phyloP scores from a whole-genome alignment of 2,113 vertebrate species.

The Limanda limanda region DNA sequence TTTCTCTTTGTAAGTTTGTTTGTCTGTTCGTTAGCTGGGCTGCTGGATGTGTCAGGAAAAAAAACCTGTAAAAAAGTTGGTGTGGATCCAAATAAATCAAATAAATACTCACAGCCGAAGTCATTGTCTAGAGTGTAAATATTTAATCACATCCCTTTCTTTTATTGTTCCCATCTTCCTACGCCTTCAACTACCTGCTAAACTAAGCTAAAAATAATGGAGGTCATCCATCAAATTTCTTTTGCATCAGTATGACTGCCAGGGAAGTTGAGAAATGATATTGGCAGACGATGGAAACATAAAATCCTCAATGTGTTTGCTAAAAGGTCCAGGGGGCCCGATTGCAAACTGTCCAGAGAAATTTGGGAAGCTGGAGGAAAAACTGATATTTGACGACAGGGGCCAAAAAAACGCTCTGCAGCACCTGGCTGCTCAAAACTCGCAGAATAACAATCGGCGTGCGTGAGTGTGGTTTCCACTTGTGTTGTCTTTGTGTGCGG shows the following conservation, averaged over 20 bases:
- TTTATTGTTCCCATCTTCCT: slow-evolving; percentile 24
- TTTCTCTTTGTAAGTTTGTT: no score
- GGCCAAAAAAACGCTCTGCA: slow-evolving; percentile 50
- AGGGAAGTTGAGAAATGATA: slow-evolving; percentile 64
- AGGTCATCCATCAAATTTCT: slow-evolving; percentile 52
- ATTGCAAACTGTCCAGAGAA: slow-evolving; percentile 59
- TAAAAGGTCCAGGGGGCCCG: slow-evolving; percentile 67
- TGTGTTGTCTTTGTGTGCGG: slow-evolving; percentile 9
- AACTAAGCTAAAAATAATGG: slow-evolving; percentile 42
- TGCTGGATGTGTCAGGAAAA: no score
- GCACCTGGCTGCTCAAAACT: slow-evolving; percentile 58
- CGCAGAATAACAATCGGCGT: slow-evolving; percentile 38
- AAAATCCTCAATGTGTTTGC: slow-evolving; percentile 63
- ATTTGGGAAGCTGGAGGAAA: slow-evolving; percentile 53
- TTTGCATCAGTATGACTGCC: slow-evolving; percentile 41
- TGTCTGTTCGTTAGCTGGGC: no score
- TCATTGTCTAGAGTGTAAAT: slow-evolving; percentile 1
- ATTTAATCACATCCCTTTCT: slow-evolving; percentile 2
- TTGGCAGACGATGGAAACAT: slow-evolving; percentile 62
- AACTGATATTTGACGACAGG: slow-evolving; percentile 34
- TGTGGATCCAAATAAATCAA: no score
- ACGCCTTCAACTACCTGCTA: slow-evolving; percentile 42
- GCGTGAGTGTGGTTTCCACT: slow-evolving; percentile 7
- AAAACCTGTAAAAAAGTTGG: no score
- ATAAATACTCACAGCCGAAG: slow-evolving; percentile 8